phyloP scores from a whole-genome alignment of 2,797 vertebrate species.

The Gobionotothen gibberifrons region DNA sequence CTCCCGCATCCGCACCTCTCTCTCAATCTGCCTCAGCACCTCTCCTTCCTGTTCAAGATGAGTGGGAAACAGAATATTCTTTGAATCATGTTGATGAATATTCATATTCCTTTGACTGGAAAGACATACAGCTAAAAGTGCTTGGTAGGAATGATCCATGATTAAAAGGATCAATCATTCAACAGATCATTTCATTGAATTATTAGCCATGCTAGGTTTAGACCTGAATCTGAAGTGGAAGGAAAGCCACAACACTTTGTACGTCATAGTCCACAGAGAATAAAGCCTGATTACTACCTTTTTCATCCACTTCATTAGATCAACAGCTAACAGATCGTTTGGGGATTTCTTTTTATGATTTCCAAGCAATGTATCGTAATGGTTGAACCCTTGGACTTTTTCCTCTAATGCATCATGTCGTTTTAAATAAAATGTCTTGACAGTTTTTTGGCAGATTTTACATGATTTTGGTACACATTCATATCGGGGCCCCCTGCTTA shows the following conservation, averaged over 20 bases:
- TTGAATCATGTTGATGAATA: background rate
- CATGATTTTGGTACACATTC: background rate
- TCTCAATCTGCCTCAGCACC: constrained; percentile 88
- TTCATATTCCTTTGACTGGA: background rate
- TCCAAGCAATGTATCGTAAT: background rate
- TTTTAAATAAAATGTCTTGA: background rate
- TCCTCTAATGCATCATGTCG: background rate
- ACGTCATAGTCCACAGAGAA: background rate
- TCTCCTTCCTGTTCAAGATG: constrained; percentile 82
- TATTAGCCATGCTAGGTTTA: background rate
- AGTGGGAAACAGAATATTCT: background rate
- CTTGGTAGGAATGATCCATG: background rate
- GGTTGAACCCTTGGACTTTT: background rate
- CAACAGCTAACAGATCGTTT: background rate
- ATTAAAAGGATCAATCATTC: background rate
- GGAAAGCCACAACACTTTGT: background rate
- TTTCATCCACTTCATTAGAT: background rate
- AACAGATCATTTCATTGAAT: background rate
- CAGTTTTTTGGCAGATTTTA: background rate
- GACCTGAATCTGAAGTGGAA: background rate
- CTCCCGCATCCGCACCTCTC: constrained; percentile 90
- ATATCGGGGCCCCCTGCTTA: no score
- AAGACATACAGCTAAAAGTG: background rate
- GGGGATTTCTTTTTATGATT: background rate
- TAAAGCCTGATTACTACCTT: background rate